Evolutionary conservation across 2,888 invertebrate genomes (phyloP), one percentile per base, ranked within the genome.

Genomic region (Orthonevra nobilis): DNA sequence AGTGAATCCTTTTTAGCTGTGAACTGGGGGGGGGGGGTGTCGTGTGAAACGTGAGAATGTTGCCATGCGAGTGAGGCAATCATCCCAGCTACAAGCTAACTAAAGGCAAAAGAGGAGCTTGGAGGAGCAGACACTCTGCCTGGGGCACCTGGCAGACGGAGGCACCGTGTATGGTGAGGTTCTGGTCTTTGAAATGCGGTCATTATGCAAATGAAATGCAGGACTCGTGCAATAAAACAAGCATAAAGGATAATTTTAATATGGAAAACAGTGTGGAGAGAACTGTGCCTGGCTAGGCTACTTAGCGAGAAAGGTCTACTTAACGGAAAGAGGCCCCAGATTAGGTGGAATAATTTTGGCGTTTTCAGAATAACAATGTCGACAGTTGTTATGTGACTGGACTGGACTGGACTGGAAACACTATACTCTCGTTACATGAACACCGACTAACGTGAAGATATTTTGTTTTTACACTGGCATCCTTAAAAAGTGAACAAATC

Each of bases 191-290:
- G 42, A 54, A 79, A 50, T 61, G 61, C 66, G 66, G 50, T 14
- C 54, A 79, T 79, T 79, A 79, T 79, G 72, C 61, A 73, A 79
- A 79, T 79, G 61, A 73, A 79, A 79, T 79, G 72, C 79, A 79
- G 72, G 66, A 79, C 66, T 48, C 48, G 73, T 68, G 56, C 79
- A 79, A 61, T 79, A 79, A 79, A 79, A 73, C 79, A 79, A 79
- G 68, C 79, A 79, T 61, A 48, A 79, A 72, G 56, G 46, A 56
- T 63, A 75, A 75, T 75, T 75, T 56, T 34, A 69, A 69, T 63
- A 75, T 69, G 68, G 69, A 63, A 48, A 63, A 56, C 60, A 61
- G 66, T 20, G 48, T n/a, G n/a, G n/a, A n/a, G n/a, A n/a, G n/a
- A n/a, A n/a, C n/a, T n/a, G n/a, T n/a, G n/a, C n/a, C n/a, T n/a